Percentiles rank a stretch among this genome's conserved stretches.
phyloP scores from a whole-genome alignment of 2,797 vertebrate genomes.

The Macropus fuliginosus region DNA sequence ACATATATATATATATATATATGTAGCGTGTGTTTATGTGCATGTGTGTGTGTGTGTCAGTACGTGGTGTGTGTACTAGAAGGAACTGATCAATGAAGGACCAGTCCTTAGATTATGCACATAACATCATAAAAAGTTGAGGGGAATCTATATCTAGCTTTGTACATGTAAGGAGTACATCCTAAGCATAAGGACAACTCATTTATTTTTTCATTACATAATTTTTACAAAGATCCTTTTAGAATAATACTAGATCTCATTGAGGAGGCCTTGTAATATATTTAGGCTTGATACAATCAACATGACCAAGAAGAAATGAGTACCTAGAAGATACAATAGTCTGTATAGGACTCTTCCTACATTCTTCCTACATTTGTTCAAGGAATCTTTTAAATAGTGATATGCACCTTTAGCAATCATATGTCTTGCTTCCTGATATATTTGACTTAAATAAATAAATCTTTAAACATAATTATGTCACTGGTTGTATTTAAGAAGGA shows the following conservation, averaged over 20 bases:
- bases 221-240: no score
- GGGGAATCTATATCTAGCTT: background rate
- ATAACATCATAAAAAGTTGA: background rate
- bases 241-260: no score
- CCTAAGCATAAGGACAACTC: background rate
- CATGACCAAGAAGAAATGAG: background rate
- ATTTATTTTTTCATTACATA: background rate
- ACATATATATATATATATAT: background rate
- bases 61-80: background rate
- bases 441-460: background rate
- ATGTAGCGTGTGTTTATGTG: no score
- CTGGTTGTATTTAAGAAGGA: background rate
- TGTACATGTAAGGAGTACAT: background rate
- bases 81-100: rapidly evolving
- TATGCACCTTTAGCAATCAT: background rate
- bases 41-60: background rate
- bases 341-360: no score
- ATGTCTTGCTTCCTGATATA: background rate
- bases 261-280: no score
- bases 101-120: background rate
- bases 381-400: background rate
- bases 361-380: background rate
- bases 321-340: background rate
- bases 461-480: background rate
- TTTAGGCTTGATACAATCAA: no score